Evolutionary conservation across 2,888 invertebrate species (phyloP).

Genomic region (Tolmerus cingulatus): DNA sequence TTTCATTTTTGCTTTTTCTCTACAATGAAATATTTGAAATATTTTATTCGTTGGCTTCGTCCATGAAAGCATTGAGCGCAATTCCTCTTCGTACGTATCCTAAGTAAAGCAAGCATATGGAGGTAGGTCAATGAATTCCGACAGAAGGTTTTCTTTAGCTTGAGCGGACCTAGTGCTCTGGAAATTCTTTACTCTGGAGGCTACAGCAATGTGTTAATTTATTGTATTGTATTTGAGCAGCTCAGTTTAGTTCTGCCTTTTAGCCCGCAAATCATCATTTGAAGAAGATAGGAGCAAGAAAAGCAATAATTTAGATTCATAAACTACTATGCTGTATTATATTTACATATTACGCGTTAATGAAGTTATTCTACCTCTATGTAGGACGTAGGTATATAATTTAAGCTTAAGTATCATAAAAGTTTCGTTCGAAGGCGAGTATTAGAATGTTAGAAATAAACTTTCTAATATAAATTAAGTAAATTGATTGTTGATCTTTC

Average conservation of each 20-base stretch:
- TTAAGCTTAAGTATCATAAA: too few relatives aligned
- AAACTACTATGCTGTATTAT: too few relatives aligned
- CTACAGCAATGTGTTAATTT: not conserved
- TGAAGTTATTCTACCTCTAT: too few relatives aligned
- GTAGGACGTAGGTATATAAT: too few relatives aligned
- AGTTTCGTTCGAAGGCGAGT: too few relatives aligned
- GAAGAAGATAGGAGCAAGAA: too few relatives aligned
- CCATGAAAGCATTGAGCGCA: not conserved
- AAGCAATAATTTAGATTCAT: too few relatives aligned
- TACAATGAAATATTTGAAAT: not conserved
- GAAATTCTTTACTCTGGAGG: not conserved
- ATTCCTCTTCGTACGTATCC: not conserved
- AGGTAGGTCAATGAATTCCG: not conserved
- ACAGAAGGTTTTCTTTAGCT: not conserved
- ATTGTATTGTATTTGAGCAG: too few relatives aligned
- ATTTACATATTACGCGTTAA: too few relatives aligned
- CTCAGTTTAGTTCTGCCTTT: too few relatives aligned
- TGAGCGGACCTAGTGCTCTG: not conserved
- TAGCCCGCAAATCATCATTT: too few relatives aligned
- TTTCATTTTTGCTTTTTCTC: not conserved
- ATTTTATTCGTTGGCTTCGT: not conserved
- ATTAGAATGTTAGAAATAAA: too few relatives aligned
- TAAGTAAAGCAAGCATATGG: not conserved
- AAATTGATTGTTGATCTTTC: not conserved
- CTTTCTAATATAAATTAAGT: not conserved